A percentile compares a stretch with the other conserved stretches of the same genome.
Conservation (phyloP, 2,888 invertebrate genomes). For the Hemicrepidius hirtus region DNA sequence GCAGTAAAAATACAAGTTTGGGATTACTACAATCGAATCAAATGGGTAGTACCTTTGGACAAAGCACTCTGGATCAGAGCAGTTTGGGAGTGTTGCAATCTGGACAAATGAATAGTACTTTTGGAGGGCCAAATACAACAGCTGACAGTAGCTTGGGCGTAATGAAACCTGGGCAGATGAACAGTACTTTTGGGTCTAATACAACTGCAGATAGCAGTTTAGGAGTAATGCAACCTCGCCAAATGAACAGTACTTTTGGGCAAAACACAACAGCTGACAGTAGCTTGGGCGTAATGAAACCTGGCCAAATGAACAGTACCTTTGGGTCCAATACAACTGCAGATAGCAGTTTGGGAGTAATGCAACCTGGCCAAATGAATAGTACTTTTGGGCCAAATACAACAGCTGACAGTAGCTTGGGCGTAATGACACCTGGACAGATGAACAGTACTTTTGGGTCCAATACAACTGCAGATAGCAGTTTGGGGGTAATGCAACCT, state of each 20-base stretch:
- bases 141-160: constrained; percentile 3
- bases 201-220: neutral
- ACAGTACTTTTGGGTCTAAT: neutral
- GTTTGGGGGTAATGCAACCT: too few relatives aligned
- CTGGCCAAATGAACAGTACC: neutral
- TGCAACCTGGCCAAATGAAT: constrained; percentile 3
- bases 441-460: neutral
- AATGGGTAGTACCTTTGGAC: neutral
- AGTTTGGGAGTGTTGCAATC: neutral
- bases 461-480: neutral
- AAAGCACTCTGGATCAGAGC: neutral
- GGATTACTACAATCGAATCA: constrained; percentile 1
- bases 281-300: neutral
- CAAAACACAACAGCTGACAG: neutral
- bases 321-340: neutral
- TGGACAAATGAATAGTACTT: neutral
- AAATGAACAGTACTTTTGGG: neutral
- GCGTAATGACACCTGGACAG: neutral
- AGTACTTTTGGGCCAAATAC: neutral
- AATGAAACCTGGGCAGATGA: neutral
- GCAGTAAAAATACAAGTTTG: neutral
- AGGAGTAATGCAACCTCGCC: neutral
- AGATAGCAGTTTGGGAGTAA: constrained; percentile 7
- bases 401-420: neutral
- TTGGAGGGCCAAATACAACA: neutral